Percentiles rank a stretch among this genome's conserved stretches.
These are phyloP conservation scores for Tiliacea aurago DNA, from an alignment of 2,888 invertebrate genomes.

Conservation along the genomic window DNA sequence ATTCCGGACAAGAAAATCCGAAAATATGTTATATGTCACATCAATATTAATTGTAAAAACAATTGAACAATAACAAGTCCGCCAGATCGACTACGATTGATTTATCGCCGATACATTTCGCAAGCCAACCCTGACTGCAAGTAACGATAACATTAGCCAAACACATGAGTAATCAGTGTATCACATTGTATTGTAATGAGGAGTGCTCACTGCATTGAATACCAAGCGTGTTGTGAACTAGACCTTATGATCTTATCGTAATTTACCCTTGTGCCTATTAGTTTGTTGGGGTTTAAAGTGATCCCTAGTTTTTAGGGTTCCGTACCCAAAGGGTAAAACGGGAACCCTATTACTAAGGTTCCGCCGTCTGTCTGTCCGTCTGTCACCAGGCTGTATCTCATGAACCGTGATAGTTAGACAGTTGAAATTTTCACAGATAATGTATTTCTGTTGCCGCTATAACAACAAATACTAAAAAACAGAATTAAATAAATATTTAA, in stretches of 20 bases:
- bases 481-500: too few species aligned
- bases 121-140: constrained; percentile 60
- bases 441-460: too few species aligned
- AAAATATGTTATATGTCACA: not conserved
- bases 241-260: constrained; percentile 62
- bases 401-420: too few species aligned
- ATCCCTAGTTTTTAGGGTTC: constrained; percentile 6
- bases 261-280: constrained; percentile 57
- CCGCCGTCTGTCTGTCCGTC: too few species aligned
- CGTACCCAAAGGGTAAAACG: too few species aligned
- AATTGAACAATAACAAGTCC: constrained; percentile 2
- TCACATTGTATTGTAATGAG: constrained; percentile 67
- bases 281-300: constrained; percentile 1
- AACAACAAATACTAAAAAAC: too few species aligned
- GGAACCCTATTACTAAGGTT: too few species aligned
- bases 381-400: too few species aligned
- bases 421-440: too few species aligned
- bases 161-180: constrained; percentile 55
- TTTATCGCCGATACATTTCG: constrained; percentile 47
- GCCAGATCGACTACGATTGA: constrained; percentile 37
- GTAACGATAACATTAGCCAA: constrained; percentile 60
- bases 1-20: not conserved
- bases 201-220: constrained; percentile 44
- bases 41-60: constrained; percentile 1
- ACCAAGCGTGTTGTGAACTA: constrained; percentile 59